Percentiles rank a stretch among this genome's conserved stretches.
These are phyloP conservation scores for Acipenser oxyrinchus DNA, from an alignment of 2,797 vertebrate genomes.

Conservation along the genomic window DNA sequence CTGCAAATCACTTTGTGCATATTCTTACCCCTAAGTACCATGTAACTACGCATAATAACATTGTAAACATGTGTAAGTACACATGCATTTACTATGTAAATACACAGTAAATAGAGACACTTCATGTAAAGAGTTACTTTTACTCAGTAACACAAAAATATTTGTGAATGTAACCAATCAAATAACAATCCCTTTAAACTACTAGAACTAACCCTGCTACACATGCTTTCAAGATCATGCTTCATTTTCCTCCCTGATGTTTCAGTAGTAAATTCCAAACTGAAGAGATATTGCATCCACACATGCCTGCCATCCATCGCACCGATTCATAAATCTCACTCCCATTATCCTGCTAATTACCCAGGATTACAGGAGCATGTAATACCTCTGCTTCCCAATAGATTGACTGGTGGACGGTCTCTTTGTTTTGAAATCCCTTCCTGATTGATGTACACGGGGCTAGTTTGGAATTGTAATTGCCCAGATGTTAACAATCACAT, in stretches of 20 bases:
- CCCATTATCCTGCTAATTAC: conserved; percentile 93
- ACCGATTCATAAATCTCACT: conserved; percentile 88
- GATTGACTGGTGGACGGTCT: conserved; percentile 88
- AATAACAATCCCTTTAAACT: too few relatives aligned
- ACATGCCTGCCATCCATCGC: conserved; percentile 59
- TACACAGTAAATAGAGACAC: too few relatives aligned
- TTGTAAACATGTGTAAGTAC: too few relatives aligned
- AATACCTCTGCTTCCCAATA: conserved; percentile 78
- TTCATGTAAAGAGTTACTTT: too few relatives aligned
- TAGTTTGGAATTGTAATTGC: conserved; percentile 83
- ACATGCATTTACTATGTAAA: too few relatives aligned
- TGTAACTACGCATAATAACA: too few relatives aligned
- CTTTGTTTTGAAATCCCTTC: conserved; percentile 95
- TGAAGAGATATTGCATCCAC: conserved; percentile 38
- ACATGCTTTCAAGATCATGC: conserved; percentile 3
- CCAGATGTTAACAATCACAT: conserved; percentile 85
- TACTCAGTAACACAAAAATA: too few relatives aligned
- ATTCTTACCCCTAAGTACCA: too few relatives aligned
- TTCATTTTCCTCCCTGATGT: conserved; percentile 57
- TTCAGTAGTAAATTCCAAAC: conserved; percentile 40
- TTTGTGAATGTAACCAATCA: too few relatives aligned
- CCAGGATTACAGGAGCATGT: conserved; percentile 81
- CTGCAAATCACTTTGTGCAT: too few relatives aligned
- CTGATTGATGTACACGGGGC: conserved; percentile 87
- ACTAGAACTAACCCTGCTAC: too few relatives aligned